Percentiles rank a stretch among this genome's conserved stretches.
Evolutionary conservation across 2,797 vertebrate genomes (phyloP).

Genomic region (Galago senegalensis): DNA sequence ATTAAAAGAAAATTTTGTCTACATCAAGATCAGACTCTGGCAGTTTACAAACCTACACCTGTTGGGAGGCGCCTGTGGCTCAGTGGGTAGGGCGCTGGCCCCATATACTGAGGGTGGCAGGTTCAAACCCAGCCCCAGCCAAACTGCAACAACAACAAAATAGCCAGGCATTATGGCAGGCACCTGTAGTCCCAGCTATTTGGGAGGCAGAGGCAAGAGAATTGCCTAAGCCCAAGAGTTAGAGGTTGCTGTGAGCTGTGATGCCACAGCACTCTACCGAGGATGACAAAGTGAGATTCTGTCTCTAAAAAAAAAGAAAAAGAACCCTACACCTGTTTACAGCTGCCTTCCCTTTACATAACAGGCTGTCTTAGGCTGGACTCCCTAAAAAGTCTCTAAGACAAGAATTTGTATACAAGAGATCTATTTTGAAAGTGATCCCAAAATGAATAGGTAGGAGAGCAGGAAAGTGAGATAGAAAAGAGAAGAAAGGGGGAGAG

Average conservation of each 20-base stretch:
- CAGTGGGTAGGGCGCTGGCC: too few relatives aligned
- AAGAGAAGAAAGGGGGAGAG: neutral
- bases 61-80: neutral
- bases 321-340: neutral
- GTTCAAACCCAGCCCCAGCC: too few relatives aligned
- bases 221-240: too few relatives aligned
- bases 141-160: too few relatives aligned
- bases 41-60: neutral
- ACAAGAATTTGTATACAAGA: neutral
- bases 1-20: neutral
- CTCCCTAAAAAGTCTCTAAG: neutral
- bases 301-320: too few relatives aligned
- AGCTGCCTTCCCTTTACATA: neutral
- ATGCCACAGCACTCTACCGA: too few relatives aligned
- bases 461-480: neutral
- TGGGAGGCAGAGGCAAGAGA: too few relatives aligned
- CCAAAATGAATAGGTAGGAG: neutral
- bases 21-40: neutral
- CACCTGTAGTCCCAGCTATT: too few relatives aligned
- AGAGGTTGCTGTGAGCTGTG: too few relatives aligned
- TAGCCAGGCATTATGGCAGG: too few relatives aligned
- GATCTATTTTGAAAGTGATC: neutral
- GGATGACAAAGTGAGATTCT: too few relatives aligned
- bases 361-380: neutral
- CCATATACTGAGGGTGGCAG: too few relatives aligned